Percentiles rank a stretch among this genome's conserved stretches.
These are phyloP conservation scores for Ischnus inquisitorius DNA, from an alignment of 2,888 invertebrate genomes.

Conservation along the genomic window DNA sequence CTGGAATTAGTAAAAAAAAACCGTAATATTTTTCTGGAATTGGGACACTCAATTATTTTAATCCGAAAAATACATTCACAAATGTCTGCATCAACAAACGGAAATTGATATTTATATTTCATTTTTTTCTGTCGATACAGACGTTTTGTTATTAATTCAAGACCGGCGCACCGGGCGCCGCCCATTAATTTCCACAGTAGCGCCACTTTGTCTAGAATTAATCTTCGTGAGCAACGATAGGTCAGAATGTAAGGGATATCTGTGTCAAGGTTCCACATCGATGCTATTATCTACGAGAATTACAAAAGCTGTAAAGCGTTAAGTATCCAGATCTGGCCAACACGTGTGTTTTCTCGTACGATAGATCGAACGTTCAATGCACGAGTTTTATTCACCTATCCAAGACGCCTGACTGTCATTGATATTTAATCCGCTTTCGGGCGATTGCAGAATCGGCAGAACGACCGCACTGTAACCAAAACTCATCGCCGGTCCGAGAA, in stretches of 20 bases:
- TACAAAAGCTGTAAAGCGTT: not conserved
- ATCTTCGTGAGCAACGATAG: not conserved
- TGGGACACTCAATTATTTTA: too few species aligned
- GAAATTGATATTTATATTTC: too few species aligned
- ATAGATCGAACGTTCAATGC: not conserved
- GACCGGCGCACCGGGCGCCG: not conserved
- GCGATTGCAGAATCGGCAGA: slow-evolving; percentile 84
- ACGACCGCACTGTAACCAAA: slow-evolving; percentile 88
- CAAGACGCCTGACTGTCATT: slow-evolving; percentile 86
- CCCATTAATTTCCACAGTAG: not conserved
- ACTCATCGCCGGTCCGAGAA: slow-evolving; percentile 87
- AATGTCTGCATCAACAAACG: too few species aligned
- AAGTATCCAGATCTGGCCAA: not conserved
- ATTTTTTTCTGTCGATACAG: too few species aligned
- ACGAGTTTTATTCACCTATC: slow-evolving; percentile 86
- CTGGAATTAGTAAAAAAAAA: too few species aligned
- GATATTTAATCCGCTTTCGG: slow-evolving; percentile 81
- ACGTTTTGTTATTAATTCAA: too few species aligned
- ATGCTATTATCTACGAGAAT: not conserved
- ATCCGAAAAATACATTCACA: too few species aligned
- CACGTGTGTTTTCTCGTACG: not conserved
- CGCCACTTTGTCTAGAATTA: not conserved
- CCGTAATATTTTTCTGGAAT: too few species aligned
- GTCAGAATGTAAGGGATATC: not conserved
- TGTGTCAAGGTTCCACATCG: not conserved